phyloP scores from a whole-genome alignment of 2,888 invertebrate genomes.

The Aleiodes testaceus region DNA sequence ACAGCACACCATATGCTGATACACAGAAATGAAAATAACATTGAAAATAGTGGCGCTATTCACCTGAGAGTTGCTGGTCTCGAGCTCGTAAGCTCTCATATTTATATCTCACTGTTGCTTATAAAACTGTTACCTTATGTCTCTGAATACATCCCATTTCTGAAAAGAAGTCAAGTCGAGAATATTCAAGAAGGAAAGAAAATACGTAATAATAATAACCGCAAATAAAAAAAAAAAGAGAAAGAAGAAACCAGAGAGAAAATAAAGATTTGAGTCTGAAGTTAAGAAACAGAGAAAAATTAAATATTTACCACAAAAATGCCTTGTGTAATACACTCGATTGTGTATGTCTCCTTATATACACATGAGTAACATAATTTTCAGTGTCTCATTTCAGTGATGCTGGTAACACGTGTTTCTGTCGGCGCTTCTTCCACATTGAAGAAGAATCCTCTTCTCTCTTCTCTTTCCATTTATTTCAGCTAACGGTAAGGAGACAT shows the following conservation, averaged over 20 bases:
- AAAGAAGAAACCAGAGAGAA: background rate
- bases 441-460: background rate
- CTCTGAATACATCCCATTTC: conserved; percentile 40
- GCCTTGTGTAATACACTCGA: conserved; percentile 45
- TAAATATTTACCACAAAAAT: conserved; percentile 18
- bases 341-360: conserved; percentile 27
- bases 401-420: conserved; percentile 13
- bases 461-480: background rate
- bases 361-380: conserved; percentile 34
- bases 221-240: conserved; percentile 13
- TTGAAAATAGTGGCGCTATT: conserved; percentile 35
- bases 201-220: background rate
- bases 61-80: conserved; percentile 37
- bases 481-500: conserved; percentile 44
- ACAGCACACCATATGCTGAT: background rate
- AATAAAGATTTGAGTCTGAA: conserved; percentile 7
- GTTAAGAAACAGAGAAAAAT: conserved; percentile 26
- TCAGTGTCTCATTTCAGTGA: background rate
- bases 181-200: background rate
- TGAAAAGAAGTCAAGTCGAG: conserved; percentile 25
- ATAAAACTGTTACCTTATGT: conserved; percentile 72
- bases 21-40: conserved; percentile 30
- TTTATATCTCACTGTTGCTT: conserved; percentile 66
- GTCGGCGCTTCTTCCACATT: background rate
- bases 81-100: conserved; percentile 69